Percentiles rank a stretch among this genome's conserved stretches.
Conservation (phyloP, 2,888 invertebrate genomes). For the Lycia hirtaria region DNA sequence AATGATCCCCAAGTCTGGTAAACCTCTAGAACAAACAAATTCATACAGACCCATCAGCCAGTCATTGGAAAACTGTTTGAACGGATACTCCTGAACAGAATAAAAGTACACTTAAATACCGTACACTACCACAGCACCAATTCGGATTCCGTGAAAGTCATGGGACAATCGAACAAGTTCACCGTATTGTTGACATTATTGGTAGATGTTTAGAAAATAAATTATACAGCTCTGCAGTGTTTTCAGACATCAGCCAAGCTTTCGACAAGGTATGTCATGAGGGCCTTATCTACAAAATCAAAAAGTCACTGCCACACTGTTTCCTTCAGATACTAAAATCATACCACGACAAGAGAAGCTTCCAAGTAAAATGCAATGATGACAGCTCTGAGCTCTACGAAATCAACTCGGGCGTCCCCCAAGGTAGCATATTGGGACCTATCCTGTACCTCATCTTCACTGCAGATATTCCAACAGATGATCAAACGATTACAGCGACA, state of each 20-base stretch:
- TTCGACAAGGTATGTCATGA: neutral
- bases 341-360: neutral
- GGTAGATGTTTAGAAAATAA: neutral
- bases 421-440: constrained; percentile 8
- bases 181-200: neutral
- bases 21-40: neutral
- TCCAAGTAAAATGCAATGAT: neutral
- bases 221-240: neutral
- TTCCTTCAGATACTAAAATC: neutral
- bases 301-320: neutral
- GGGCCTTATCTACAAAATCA: neutral
- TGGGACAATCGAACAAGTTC: neutral
- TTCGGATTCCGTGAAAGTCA: neutral
- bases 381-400: neutral
- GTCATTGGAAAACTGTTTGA: neutral
- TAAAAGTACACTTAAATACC: neutral
- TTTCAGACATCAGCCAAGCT: neutral
- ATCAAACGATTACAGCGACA: neutral
- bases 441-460: neutral
- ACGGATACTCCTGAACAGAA: neutral
- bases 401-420: neutral
- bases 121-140: neutral
- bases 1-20: neutral
- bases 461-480: neutral
- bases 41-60: neutral